Percentiles rank a stretch among this genome's conserved stretches.
Evolutionary conservation across 1,140 invertebrate genomes (phyloP).

Genomic region (Temnothorax curvispinosus): DNA sequence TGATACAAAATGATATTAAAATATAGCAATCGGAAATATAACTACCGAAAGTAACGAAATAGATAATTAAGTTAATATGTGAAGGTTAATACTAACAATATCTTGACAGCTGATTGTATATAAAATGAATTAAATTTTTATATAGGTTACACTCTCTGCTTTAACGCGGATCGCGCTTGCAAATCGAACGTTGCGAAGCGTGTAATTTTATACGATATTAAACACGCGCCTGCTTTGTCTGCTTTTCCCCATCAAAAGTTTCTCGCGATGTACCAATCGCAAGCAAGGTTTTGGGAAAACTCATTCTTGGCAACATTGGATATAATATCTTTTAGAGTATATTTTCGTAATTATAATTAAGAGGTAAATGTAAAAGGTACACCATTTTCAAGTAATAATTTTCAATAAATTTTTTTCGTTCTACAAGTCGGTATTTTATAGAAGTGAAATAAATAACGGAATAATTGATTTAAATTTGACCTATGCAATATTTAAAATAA

Average conservation of each 20-base stretch:
- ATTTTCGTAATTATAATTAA: not conserved
- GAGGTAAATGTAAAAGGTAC: not conserved
- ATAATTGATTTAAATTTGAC: not conserved
- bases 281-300: not conserved
- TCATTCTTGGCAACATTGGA: not conserved
- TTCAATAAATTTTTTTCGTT: not conserved
- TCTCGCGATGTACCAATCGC: not conserved
- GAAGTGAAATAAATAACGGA: not conserved
- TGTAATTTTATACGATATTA: constrained; percentile 23
- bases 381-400: not conserved
- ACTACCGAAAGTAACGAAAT: not conserved
- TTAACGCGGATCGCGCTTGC: not conserved
- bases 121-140: not conserved
- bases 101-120: not conserved
- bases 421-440: not conserved
- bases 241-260: constrained; percentile 1
- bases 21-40: not conserved
- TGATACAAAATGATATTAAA: not conserved
- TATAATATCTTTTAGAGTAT: not conserved
- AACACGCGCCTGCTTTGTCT: constrained; percentile 1
- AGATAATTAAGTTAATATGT: not conserved
- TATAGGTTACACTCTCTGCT: not conserved
- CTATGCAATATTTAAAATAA: not conserved
- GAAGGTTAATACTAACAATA: not conserved
- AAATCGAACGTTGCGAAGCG: not conserved